Conservation (phyloP, 1,140 invertebrate genomes). For the Hestina assimilis region DNA sequence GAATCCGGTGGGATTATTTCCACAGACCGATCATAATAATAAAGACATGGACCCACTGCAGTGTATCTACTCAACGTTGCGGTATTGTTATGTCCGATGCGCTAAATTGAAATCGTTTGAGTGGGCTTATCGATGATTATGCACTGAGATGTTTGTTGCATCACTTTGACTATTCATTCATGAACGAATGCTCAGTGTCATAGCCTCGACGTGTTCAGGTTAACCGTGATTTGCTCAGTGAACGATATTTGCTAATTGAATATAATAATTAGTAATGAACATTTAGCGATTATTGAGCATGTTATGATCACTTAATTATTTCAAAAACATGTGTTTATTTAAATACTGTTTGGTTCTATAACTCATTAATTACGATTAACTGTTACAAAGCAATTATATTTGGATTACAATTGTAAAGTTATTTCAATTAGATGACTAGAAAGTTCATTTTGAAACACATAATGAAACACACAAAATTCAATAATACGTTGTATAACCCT, state of each 20-base stretch:
- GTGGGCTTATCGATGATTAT: slow-evolving; percentile 24
- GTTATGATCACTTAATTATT: too few relatives aligned
- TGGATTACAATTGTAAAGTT: too few relatives aligned
- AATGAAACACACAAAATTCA: neutral
- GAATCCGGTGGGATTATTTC: neutral
- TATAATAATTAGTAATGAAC: too few relatives aligned
- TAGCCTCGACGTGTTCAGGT: slow-evolving; percentile 12
- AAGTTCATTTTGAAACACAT: neutral
- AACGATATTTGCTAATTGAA: neutral
- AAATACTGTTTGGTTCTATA: neutral
- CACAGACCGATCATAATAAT: neutral
- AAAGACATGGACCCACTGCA: neutral
- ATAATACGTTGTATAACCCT: neutral
- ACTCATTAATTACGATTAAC: neutral
- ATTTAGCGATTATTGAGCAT: too few relatives aligned
- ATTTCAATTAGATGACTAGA: neutral
- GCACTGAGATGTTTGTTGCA: slow-evolving; percentile 31
- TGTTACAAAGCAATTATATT: too few relatives aligned
- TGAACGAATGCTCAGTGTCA: slow-evolving; percentile 27
- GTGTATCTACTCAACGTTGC: slow-evolving; percentile 3
- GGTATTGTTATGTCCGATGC: slow-evolving; percentile 19
- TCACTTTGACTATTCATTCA: slow-evolving; percentile 44
- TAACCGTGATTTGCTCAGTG: slow-evolving; percentile 1
- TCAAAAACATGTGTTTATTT: too few relatives aligned
- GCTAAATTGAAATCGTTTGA: slow-evolving; percentile 25